phyloP scores from a whole-genome alignment of 2,797 vertebrate genomes.

The Bucorvus abyssinicus region DNA sequence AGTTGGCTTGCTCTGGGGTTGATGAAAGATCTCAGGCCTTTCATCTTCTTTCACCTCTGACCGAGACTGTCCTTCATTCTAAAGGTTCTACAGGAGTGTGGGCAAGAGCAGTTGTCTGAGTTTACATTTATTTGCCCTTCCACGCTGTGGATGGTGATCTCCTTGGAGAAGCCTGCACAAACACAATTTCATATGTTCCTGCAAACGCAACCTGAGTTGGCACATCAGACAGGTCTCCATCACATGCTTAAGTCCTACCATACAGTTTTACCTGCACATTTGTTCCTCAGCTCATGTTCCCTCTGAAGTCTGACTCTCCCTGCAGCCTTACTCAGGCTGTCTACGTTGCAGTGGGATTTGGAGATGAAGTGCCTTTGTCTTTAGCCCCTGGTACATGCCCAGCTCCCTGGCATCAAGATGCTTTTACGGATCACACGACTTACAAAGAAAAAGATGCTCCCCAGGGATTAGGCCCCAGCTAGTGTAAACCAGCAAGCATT shows the following conservation, averaged over 20 bases:
- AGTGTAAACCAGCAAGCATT: not conserved
- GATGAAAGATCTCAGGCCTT: not conserved
- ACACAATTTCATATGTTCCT: too few relatives aligned
- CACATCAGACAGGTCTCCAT: not conserved
- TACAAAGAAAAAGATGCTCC: not conserved
- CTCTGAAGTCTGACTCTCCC: not conserved
- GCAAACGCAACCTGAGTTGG: not conserved
- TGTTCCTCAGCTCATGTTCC: not conserved
- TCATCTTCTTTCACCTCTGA: not conserved
- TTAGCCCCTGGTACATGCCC: not conserved
- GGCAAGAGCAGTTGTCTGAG: not conserved
- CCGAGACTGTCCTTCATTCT: not conserved
- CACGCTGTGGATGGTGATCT: not conserved
- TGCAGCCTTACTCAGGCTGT: not conserved
- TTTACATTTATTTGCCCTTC: not conserved
- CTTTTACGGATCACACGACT: not conserved
- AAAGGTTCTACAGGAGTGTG: not conserved
- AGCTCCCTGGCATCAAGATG: not conserved
- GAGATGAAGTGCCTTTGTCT: not conserved
- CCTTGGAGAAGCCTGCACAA: not conserved
- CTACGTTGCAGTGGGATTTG: not conserved
- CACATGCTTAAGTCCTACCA: not conserved
- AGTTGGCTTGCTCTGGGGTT: not conserved
- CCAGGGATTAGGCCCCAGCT: not conserved
- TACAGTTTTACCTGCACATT: not conserved